Percentiles rank a stretch among this genome's conserved stretches.
These are phyloP conservation scores for Sebastes wilsoni DNA, from an alignment of 2,797 vertebrate genomes.

Conservation along the genomic window DNA sequence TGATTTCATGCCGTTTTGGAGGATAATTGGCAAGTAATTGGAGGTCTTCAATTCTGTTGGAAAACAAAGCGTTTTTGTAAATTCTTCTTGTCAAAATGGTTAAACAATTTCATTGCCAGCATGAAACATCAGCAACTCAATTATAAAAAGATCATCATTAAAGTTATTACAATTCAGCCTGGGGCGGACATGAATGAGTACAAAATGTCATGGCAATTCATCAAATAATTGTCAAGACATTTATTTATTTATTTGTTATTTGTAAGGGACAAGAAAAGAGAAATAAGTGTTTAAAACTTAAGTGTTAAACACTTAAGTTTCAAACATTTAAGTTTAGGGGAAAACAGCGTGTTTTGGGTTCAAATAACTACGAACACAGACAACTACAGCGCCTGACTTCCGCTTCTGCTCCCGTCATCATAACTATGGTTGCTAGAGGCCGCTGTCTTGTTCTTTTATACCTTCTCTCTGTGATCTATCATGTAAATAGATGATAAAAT, in stretches of 20 bases:
- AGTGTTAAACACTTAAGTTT: too few relatives aligned
- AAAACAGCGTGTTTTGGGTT: too few relatives aligned
- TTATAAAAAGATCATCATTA: background rate
- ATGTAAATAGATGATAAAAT: too few relatives aligned
- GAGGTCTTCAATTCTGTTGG: background rate
- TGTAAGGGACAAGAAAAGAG: background rate
- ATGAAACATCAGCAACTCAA: background rate
- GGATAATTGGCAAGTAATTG: background rate
- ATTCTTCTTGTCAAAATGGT: background rate
- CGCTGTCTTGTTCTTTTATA: too few relatives aligned
- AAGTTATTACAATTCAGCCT: background rate
- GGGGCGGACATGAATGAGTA: background rate
- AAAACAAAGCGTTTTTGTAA: background rate
- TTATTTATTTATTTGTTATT: background rate
- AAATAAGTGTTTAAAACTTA: background rate
- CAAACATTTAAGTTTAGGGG: too few relatives aligned
- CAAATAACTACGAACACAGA: too few relatives aligned
- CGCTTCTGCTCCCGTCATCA: too few relatives aligned
- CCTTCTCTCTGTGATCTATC: too few relatives aligned
- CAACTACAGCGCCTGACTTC: too few relatives aligned
- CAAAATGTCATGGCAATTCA: background rate
- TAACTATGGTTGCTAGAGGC: too few relatives aligned
- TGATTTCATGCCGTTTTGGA: constrained; percentile 6
- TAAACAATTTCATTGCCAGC: background rate
- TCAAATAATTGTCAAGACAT: background rate